Conservation (phyloP, 2,113 vertebrate genomes). For the Indicator indicator region DNA sequence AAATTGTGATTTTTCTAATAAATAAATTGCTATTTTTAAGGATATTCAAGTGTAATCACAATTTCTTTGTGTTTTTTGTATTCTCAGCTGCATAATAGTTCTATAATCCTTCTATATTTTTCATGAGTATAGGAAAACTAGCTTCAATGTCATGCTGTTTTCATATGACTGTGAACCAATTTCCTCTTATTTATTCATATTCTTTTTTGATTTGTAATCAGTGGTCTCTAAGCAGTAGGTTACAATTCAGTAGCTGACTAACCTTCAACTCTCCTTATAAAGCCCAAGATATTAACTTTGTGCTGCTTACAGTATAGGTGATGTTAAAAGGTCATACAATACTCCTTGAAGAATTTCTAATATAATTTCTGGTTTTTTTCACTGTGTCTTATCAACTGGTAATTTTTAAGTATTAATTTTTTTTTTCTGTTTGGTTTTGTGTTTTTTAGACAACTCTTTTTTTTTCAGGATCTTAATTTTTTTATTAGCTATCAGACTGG, state of each 20-base stretch:
- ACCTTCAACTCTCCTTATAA: not conserved
- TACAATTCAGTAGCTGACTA: not conserved
- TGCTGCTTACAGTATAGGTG: not conserved
- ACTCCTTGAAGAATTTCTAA: not conserved
- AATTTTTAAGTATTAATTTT: not conserved
- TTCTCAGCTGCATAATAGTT: not conserved
- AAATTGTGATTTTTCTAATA: not conserved
- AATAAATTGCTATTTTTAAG: not conserved
- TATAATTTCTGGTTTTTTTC: not conserved
- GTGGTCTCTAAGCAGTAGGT: not conserved
- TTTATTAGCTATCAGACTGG: not conserved
- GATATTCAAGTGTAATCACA: not conserved
- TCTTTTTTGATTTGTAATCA: not conserved
- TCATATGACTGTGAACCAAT: not conserved
- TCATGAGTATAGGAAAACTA: not conserved
- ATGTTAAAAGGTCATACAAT: not conserved
- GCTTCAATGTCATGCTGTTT: not conserved
- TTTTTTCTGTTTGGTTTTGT: not conserved
- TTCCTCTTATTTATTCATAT: not conserved
- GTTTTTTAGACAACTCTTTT: not conserved
- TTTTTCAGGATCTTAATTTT: not conserved
- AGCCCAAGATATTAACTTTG: not conserved
- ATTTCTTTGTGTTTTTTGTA: not conserved
- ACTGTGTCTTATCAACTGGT: not conserved
- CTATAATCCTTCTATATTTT: not conserved